Conservation (phyloP, 2,113 vertebrate species). For the Dipodomys merriami region DNA sequence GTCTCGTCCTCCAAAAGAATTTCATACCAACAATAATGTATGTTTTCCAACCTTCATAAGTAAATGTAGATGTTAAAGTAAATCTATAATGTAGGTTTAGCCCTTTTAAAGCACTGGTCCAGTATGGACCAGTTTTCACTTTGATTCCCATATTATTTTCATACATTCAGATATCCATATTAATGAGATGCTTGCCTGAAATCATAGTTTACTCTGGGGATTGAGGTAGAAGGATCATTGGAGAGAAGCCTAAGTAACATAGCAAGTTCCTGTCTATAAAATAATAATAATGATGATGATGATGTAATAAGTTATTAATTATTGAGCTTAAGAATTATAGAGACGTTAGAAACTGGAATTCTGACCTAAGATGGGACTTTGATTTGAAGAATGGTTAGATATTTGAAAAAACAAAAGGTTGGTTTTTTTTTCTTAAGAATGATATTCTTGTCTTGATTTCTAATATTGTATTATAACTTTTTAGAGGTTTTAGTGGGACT, state of each 20-base stretch:
- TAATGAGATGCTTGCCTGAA: background rate
- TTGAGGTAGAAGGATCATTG: background rate
- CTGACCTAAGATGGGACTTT: constrained; percentile 25
- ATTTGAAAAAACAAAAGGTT: constrained; percentile 9
- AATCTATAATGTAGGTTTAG: background rate
- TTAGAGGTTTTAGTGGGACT: constrained; percentile 4
- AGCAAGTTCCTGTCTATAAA: background rate
- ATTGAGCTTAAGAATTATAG: background rate
- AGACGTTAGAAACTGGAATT: constrained; percentile 33
- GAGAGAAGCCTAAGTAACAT: background rate
- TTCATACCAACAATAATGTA: constrained; percentile 5
- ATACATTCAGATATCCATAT: background rate
- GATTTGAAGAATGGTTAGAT: constrained; percentile 33
- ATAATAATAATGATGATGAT: no score
- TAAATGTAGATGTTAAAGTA: constrained; percentile 43
- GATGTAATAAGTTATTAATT: no score
- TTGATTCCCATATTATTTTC: background rate
- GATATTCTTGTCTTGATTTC: constrained; percentile 37
- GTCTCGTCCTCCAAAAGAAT: no score
- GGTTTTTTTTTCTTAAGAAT: background rate
- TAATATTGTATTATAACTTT: constrained; percentile 37
- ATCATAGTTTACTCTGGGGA: background rate
- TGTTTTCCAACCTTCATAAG: constrained; percentile 36
- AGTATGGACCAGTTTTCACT: background rate
- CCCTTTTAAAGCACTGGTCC: background rate